Percentiles rank a stretch among this genome's conserved stretches.
Conservation (phyloP, 64 coral and sea anemone species). For the Orbicella faveolata region DNA sequence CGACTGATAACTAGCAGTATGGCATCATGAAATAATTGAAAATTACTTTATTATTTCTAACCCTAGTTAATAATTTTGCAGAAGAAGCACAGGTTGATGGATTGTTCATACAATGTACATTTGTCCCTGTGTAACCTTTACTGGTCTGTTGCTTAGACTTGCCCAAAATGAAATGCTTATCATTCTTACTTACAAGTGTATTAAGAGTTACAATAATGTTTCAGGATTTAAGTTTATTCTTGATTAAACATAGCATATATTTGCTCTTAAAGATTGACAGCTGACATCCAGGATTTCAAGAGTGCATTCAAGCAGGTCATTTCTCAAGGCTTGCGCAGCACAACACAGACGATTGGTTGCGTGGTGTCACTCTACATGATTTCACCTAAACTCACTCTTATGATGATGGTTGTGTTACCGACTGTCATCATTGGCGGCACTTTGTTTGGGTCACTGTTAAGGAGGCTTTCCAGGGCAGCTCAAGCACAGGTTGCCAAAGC, state of each 20-base stretch:
- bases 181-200: no score
- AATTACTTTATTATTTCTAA: no score
- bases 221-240: neutral
- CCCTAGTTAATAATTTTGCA: no score
- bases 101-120: no score
- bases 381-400: constrained; percentile 81
- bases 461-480: constrained; percentile 76
- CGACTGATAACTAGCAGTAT: no score
- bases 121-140: no score
- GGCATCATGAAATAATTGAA: no score
- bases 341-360: constrained; percentile 93
- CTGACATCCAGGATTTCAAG: constrained; percentile 96
- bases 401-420: constrained; percentile 65
- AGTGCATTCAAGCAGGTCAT: constrained; percentile 97
- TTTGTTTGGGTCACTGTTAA: constrained; percentile 83
- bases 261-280: constrained; percentile 52
- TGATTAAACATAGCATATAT: neutral
- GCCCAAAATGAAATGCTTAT: no score
- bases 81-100: no score
- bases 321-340: constrained; percentile 83
- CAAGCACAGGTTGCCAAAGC: constrained; percentile 93
- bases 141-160: no score
- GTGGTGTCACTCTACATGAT: constrained; percentile 82
- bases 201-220: no score
- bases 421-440: constrained; percentile 70